Evolutionary conservation across 2,888 invertebrate genomes (phyloP).

Genomic region (Stenchaetothrips biformis): DNA sequence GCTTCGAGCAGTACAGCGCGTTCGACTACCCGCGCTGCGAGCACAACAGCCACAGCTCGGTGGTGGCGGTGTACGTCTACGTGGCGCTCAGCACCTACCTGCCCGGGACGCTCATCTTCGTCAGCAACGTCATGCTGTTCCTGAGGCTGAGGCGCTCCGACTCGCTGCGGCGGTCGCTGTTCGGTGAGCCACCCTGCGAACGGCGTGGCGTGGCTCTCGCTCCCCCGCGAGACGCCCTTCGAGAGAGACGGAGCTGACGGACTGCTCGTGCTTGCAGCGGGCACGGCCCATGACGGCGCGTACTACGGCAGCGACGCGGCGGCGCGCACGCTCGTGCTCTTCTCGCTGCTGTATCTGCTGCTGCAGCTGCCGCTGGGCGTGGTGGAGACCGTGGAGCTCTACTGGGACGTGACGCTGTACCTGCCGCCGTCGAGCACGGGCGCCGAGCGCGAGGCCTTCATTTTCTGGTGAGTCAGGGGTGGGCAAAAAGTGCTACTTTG

Average conservation of each 20-base stretch:
- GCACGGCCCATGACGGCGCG: conserved; percentile 38
- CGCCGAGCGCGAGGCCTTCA: conserved; percentile 40
- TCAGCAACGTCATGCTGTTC: conserved; percentile 44
- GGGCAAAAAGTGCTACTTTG: too few species aligned
- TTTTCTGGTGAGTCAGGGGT: conserved; percentile 41
- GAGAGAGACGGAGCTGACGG: too few species aligned
- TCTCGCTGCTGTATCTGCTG: conserved; percentile 45
- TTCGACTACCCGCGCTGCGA: conserved; percentile 45
- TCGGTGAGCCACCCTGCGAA: conserved; percentile 38
- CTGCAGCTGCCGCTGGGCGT: conserved; percentile 44
- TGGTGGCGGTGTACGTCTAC: conserved; percentile 43
- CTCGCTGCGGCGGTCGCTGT: conserved; percentile 40
- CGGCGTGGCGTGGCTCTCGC: too few species aligned
- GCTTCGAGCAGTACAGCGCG: conserved; percentile 46
- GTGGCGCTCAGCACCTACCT: conserved; percentile 46
- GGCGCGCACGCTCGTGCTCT: conserved; percentile 43
- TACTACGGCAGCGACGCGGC: conserved; percentile 40
- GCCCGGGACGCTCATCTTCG: conserved; percentile 44
- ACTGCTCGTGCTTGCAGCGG: conserved; percentile 7
- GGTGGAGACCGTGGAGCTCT: conserved; percentile 45
- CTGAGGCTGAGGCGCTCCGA: conserved; percentile 41
- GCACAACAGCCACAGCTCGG: conserved; percentile 42
- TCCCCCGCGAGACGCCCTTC: too few species aligned
- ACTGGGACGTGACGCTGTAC: conserved; percentile 43
- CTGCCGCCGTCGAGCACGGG: conserved; percentile 38